Evolutionary conservation across 1,140 invertebrate genomes (phyloP).

Genomic region (Cyphomyrmex costatus): DNA sequence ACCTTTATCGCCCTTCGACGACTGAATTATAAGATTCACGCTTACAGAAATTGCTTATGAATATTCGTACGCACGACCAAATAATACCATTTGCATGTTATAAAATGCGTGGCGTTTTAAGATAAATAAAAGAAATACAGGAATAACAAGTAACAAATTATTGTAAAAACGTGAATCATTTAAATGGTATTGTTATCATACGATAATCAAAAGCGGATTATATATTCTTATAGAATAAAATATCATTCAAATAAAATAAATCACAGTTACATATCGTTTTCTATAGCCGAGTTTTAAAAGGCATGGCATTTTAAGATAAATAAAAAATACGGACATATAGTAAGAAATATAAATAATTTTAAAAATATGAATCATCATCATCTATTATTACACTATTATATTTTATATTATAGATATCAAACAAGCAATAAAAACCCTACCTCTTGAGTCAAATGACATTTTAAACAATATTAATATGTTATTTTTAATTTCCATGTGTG

Average conservation of each 20-base stretch:
- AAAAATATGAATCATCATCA: not conserved
- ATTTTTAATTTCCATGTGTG: too few species aligned
- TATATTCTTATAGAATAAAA: not conserved
- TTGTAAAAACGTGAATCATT: not conserved
- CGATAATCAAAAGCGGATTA: not conserved
- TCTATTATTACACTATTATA: not conserved
- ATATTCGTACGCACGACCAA: slow-evolving; percentile 42
- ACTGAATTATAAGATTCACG: slow-evolving; percentile 33
- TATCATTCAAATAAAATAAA: not conserved
- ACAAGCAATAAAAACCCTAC: too few species aligned
- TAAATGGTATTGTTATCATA: not conserved
- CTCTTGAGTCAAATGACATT: too few species aligned
- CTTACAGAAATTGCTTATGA: slow-evolving; percentile 51
- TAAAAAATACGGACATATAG: not conserved
- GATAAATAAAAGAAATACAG: not conserved
- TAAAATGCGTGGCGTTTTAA: not conserved
- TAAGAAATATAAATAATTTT: slow-evolving; percentile 13
- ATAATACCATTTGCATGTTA: not conserved
- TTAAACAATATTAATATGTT: too few species aligned
- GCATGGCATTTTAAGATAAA: not conserved
- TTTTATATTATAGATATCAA: too few species aligned
- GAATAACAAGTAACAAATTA: slow-evolving; percentile 20
- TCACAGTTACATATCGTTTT: not conserved
- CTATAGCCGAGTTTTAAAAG: not conserved
- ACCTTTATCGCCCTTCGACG: slow-evolving; percentile 42